Evolutionary conservation across 1,140 invertebrate genomes (phyloP), one percentile per base, ranked within the genome.

Genomic region (Neodiprion virginianus): DNA sequence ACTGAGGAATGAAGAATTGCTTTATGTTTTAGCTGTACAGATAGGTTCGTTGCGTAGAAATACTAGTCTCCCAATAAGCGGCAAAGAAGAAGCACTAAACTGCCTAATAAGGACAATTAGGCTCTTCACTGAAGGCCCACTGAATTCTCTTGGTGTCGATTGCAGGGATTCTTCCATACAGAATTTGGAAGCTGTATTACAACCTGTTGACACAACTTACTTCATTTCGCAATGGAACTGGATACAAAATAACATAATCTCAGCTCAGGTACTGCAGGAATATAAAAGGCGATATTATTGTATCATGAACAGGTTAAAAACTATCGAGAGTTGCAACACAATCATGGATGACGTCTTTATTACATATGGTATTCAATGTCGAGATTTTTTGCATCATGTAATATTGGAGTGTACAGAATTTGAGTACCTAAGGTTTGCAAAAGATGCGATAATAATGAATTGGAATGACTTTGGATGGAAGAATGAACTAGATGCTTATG

Each of bases 161-260:
- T 7, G 21, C 11, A 21, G 11, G 7, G 68, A 69, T 69, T 23
- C 68, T 14, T 69, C 21, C 21, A 28, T 14, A 7, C 68, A 69
- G 12, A 23, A 70, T 8, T 69, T 85, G 1, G 74, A 83, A 71
- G 66, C 48, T 0, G 53, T 75, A 4, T 28, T 84, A 0, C 76
- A 84, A 49, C 85, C 86, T n/a, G 72, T 85, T 8, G 84, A 87
- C 68, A 82, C 79, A 70, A 66, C 79, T 40, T 69, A 80, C 21
- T 81, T 84, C 12, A 10, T 74, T 0, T 21, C 77, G 1, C 61
- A 76, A 0, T 77, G 77, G 67, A 50, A 73, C 72, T 50, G 74
- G 67, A 40, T 23, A 40, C 12, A 28, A 23, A 77, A 66, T 48
- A 28, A 21, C 17, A 71, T 75, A 0, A 74, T 75, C 66, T 50